Conservation (phyloP, 2,113 vertebrate species). For the western clawed frog (Xenopus tropicalis) region DNA sequence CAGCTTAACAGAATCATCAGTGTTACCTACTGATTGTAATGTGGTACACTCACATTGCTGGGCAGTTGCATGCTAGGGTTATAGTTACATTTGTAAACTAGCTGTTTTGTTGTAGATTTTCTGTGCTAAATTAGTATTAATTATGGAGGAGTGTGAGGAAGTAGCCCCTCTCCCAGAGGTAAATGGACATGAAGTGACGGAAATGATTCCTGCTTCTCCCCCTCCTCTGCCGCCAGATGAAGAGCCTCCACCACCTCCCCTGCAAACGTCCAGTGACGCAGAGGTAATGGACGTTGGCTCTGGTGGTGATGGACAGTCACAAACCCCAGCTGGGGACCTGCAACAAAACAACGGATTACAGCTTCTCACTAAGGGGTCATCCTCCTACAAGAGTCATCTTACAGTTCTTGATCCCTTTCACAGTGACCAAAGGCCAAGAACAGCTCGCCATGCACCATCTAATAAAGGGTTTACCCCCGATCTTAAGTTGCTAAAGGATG, state of each 20-base stretch:
- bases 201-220: slow-evolving; percentile 74
- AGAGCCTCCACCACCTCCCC: slow-evolving; percentile 99
- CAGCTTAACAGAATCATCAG: slow-evolving; percentile 97
- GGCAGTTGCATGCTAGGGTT: slow-evolving; percentile 76
- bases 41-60: slow-evolving; percentile 61
- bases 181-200: slow-evolving; percentile 68
- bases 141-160: slow-evolving; percentile 85
- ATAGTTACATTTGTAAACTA: slow-evolving; percentile 50
- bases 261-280: slow-evolving; percentile 99
- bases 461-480: slow-evolving; percentile 89
- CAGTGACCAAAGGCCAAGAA: slow-evolving; percentile 83
- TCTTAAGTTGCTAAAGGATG: slow-evolving; percentile 93
- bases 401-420: slow-evolving; percentile 70
- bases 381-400: slow-evolving; percentile 79
- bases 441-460: slow-evolving; percentile 89
- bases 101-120: slow-evolving; percentile 57
- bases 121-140: slow-evolving; percentile 57
- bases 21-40: slow-evolving; percentile 68
- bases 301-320: slow-evolving; percentile 99
- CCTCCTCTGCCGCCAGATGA: slow-evolving; percentile 73
- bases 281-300: slow-evolving; percentile 99
- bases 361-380: slow-evolving; percentile 82
- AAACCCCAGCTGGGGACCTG: slow-evolving; percentile 85
- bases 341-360: slow-evolving; percentile 70
- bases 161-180: slow-evolving; percentile 82